A percentile compares a stretch with the other conserved stretches of the same genome.
phyloP scores from a whole-genome alignment of 2,888 invertebrate genomes.

The Barypeithes pellucidus region DNA sequence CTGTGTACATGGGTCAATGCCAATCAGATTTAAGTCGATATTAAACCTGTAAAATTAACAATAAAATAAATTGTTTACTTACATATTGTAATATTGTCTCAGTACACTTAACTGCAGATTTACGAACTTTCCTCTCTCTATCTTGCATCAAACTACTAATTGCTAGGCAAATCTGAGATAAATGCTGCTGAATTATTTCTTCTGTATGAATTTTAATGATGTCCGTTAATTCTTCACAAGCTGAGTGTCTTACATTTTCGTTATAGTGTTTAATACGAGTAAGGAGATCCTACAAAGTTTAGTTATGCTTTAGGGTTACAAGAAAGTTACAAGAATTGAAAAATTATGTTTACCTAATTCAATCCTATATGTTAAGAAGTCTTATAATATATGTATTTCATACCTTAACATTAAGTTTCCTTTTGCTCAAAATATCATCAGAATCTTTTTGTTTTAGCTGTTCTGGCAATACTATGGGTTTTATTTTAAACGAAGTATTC shows the following conservation, averaged over 20 bases:
- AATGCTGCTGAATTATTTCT: constrained; percentile 68
- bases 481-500: constrained; percentile 90
- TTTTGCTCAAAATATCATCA: constrained; percentile 76
- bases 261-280: constrained; percentile 84
- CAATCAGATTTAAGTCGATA: no score
- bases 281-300: constrained; percentile 76
- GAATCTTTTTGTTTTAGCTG: constrained; percentile 76
- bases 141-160: constrained; percentile 82
- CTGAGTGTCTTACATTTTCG: constrained; percentile 78
- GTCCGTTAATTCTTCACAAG: constrained; percentile 76
- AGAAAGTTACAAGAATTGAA: background rate
- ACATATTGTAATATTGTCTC: constrained; percentile 69
- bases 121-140: constrained; percentile 77
- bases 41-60: no score
- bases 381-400: no score
- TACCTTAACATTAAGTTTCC: constrained; percentile 81
- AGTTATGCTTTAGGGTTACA: background rate
- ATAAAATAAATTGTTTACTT: no score
- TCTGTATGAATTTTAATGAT: constrained; percentile 71
- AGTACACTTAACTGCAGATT: constrained; percentile 75
- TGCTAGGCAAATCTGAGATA: constrained; percentile 80
- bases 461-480: constrained; percentile 87
- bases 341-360: no score
- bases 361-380: no score
- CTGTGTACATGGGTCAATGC: no score